Conservation (phyloP, 35 echinoderm and acorn worm genomes). For the Apostichopus californicus region DNA sequence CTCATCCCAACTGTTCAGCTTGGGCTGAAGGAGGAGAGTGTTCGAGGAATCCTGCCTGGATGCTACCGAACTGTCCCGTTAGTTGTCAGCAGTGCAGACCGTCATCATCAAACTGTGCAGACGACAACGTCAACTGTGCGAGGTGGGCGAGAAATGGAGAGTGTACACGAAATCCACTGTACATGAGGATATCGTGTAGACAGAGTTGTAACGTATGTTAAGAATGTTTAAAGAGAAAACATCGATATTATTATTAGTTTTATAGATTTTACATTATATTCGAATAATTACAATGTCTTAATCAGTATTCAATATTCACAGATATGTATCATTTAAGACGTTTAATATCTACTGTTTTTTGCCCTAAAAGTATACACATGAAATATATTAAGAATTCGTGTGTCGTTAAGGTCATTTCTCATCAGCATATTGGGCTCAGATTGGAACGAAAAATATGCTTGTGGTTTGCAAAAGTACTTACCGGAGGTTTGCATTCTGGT, state of each 20-base stretch:
- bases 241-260: too few species aligned
- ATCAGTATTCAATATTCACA: too few species aligned
- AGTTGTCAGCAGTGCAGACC: slow-evolving; percentile 43
- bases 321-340: too few species aligned
- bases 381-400: too few species aligned
- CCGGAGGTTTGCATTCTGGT: too few species aligned
- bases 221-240: neutral
- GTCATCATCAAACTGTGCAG: slow-evolving; percentile 13
- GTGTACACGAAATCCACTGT: slow-evolving; percentile 9
- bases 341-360: too few species aligned
- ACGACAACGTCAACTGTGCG: neutral
- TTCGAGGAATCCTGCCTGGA: slow-evolving; percentile 39
- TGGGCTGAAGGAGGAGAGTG: slow-evolving; percentile 55
- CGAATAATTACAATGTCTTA: too few species aligned
- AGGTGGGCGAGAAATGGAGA: neutral
- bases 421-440: too few species aligned
- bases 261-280: neutral
- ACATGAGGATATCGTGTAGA: slow-evolving; percentile 16
- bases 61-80: slow-evolving; percentile 36
- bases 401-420: too few species aligned
- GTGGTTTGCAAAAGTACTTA: too few species aligned
- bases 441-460: too few species aligned
- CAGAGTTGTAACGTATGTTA: slow-evolving; percentile 44
- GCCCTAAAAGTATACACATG: too few species aligned
- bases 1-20: neutral